phyloP scores from a whole-genome alignment of 2,113 vertebrate genomes.

The Cygnus buccinator region DNA sequence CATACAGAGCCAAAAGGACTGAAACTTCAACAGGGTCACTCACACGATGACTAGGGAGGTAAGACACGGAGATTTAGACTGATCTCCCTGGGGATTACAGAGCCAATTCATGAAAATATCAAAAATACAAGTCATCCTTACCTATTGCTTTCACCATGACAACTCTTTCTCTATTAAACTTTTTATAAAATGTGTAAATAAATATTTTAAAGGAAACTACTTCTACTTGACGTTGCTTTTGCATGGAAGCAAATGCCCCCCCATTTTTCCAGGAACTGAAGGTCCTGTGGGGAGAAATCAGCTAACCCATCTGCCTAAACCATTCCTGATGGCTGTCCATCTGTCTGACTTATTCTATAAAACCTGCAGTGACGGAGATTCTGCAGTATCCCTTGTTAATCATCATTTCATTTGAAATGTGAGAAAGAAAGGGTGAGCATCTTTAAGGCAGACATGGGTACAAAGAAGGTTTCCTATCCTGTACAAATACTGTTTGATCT shows the following conservation, averaged over 20 bases:
- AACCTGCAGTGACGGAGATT: not conserved
- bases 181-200: not conserved
- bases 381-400: not conserved
- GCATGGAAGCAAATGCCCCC: not conserved
- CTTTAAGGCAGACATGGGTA: not conserved
- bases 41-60: not conserved
- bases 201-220: not conserved
- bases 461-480: not conserved
- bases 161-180: not conserved
- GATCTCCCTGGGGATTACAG: not conserved
- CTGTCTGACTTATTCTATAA: not conserved
- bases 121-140: not conserved
- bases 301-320: not conserved
- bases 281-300: not conserved
- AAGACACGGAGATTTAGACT: not conserved
- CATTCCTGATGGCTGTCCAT: accelerated
- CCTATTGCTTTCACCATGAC: not conserved
- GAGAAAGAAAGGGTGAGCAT: not conserved
- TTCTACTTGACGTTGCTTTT: not conserved
- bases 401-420: not conserved
- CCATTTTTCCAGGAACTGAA: not conserved
- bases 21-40: not conserved
- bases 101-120: not conserved
- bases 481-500: not conserved
- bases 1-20: not conserved